phyloP scores from a whole-genome alignment of 2,888 invertebrate genomes.

The Macrophya alboannulata region DNA sequence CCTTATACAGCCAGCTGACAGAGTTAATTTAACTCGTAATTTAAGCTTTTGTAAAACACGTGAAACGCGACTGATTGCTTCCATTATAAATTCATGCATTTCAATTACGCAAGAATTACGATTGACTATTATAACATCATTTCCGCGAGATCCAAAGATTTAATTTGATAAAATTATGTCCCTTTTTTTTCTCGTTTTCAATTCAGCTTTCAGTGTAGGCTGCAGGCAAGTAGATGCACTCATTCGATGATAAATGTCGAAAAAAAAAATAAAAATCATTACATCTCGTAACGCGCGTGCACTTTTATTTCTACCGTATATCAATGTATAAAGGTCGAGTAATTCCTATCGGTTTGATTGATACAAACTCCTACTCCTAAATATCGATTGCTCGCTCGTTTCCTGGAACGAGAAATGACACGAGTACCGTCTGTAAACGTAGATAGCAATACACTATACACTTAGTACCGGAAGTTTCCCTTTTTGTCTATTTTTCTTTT shows the following conservation, averaged over 20 bases:
- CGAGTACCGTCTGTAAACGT: background rate
- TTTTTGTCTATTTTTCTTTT: background rate
- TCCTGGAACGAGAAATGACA: background rate
- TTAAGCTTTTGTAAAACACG: background rate
- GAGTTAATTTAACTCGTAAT: background rate
- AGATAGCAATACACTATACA: background rate
- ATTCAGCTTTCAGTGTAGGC: background rate
- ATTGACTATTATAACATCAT: background rate
- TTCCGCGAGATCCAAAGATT: background rate
- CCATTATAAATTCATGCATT: background rate
- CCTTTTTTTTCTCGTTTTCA: background rate
- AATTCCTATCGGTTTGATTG: background rate
- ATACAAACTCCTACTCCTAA: background rate
- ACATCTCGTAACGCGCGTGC: no score
- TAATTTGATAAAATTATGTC: background rate
- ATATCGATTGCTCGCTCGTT: background rate
- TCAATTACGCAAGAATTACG: background rate
- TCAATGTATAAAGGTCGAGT: background rate
- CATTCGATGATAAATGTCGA: background rate
- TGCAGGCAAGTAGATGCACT: background rate
- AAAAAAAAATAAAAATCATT: background rate
- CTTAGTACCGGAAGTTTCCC: background rate
- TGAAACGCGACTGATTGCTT: slow-evolving; percentile 9
- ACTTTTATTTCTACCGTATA: background rate
- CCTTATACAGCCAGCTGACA: background rate